phyloP scores from a whole-genome alignment of 2,797 vertebrate species.

The Avahi laniger region DNA sequence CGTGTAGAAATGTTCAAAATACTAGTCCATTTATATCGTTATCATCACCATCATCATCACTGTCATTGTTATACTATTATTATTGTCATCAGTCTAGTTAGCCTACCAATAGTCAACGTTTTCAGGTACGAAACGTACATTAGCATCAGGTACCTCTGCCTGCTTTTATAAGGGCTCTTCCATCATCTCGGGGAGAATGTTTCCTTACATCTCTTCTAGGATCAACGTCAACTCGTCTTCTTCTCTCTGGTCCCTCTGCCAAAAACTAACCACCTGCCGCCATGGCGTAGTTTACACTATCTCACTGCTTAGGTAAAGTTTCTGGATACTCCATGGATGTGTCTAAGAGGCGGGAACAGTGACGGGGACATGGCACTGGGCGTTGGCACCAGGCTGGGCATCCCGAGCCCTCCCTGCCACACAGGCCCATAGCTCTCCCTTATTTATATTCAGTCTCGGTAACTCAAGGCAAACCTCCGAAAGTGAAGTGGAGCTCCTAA shows the following conservation, averaged over 20 bases:
- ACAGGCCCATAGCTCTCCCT: not conserved
- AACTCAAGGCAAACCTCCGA: not conserved
- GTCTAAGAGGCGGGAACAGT: too few relatives aligned
- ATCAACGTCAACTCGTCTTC: not conserved
- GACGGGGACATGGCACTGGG: too few relatives aligned
- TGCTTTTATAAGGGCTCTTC: not conserved
- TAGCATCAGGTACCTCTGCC: rapidly evolving
- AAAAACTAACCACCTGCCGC: not conserved
- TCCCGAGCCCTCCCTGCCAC: not conserved
- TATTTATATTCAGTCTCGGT: not conserved
- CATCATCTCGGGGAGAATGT: not conserved
- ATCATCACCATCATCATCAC: too few relatives aligned
- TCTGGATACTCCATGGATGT: not conserved
- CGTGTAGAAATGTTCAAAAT: not conserved
- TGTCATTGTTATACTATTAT: not conserved
- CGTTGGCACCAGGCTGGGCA: not conserved
- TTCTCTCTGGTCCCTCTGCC: not conserved
- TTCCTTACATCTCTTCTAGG: not conserved
- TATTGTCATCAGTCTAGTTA: too few relatives aligned
- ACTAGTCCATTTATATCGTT: not conserved
- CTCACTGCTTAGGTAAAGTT: too few relatives aligned
- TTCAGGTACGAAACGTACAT: not conserved
- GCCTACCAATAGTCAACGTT: not conserved
- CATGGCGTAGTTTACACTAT: not conserved
- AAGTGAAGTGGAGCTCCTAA: not conserved